These are phyloP conservation scores for Tubulanus polymorphus DNA, from an alignment of 2,888 invertebrate species.

Conservation along the genomic window DNA sequence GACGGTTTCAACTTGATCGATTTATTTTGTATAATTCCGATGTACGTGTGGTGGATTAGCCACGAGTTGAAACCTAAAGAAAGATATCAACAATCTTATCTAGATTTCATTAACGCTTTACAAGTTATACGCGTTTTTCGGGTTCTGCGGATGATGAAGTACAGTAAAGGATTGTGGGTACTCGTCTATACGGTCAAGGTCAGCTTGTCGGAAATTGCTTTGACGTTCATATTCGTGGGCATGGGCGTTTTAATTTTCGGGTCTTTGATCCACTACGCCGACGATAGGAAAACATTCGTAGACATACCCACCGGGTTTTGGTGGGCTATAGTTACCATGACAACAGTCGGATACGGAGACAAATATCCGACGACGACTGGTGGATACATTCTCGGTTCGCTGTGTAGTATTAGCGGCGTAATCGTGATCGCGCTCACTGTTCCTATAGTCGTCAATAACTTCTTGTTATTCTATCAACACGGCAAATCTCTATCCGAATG, in stretches of 20 bases:
- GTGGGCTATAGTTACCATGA: slow-evolving; percentile 48
- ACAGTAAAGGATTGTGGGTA: slow-evolving; percentile 41
- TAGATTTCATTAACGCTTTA: slow-evolving; percentile 30
- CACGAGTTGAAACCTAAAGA: slow-evolving; percentile 11
- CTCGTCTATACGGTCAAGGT: slow-evolving; percentile 42
- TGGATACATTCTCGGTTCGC: slow-evolving; percentile 39
- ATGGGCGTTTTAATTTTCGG: slow-evolving; percentile 42
- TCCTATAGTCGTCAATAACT: slow-evolving; percentile 45
- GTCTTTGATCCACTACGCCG: slow-evolving; percentile 42
- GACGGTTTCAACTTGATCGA: slow-evolving; percentile 23
- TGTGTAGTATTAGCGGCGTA: slow-evolving; percentile 36
- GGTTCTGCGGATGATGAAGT: slow-evolving; percentile 38
- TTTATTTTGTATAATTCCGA: slow-evolving; percentile 25
- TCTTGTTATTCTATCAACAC: slow-evolving; percentile 40
- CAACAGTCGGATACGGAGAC: slow-evolving; percentile 47
- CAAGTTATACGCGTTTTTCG: slow-evolving; percentile 34
- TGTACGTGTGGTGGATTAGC: slow-evolving; percentile 10
- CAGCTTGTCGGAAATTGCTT: slow-evolving; percentile 37
- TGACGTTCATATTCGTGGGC: slow-evolving; percentile 39
- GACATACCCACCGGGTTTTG: slow-evolving; percentile 42
- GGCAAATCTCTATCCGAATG: no score
- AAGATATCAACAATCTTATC: slow-evolving; percentile 10
- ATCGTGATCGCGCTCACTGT: slow-evolving; percentile 42
- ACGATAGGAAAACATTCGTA: slow-evolving; percentile 28
- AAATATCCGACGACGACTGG: slow-evolving; percentile 31